A percentile compares a stretch with the other conserved stretches of the same genome.
These are phyloP conservation scores for Andrena trimmerana DNA, from an alignment of 2,888 invertebrate species.

Conservation along the genomic window DNA sequence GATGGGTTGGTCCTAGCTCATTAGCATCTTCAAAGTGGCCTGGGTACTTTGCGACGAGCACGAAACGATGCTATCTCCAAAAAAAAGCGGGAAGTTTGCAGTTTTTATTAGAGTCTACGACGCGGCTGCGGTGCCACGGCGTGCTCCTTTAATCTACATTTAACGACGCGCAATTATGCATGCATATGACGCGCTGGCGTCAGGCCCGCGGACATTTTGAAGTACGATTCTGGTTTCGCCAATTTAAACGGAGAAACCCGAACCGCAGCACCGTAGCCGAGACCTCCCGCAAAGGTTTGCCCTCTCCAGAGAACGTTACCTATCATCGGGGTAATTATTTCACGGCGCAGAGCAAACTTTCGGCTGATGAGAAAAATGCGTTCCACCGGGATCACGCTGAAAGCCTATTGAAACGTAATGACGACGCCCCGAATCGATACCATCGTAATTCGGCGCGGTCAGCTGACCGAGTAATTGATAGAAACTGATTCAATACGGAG, in stretches of 20 bases:
- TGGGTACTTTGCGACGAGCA: neutral
- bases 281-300: conserved; percentile 30
- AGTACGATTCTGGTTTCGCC: neutral
- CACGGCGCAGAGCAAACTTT: neutral
- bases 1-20: conserved; percentile 7
- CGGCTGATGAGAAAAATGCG: neutral
- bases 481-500: conserved; percentile 17
- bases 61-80: neutral
- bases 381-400: neutral
- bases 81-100: neutral
- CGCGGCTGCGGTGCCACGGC: neutral
- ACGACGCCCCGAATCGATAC: neutral
- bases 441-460: conserved; percentile 10
- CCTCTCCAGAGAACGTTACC: neutral
- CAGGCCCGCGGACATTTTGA: conserved; percentile 2
- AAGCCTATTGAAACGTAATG: conserved; percentile 20
- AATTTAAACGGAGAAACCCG: conserved; percentile 8
- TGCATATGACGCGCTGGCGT: neutral
- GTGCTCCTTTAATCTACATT: conserved; percentile 29
- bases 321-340: conserved; percentile 38
- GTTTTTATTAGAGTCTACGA: neutral
- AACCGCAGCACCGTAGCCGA: too few relatives aligned
- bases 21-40: conserved; percentile 36
- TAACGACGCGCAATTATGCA: conserved; percentile 31
- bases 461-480: conserved; percentile 21